Percentiles rank a stretch among this genome's conserved stretches.
Evolutionary conservation across 2,113 vertebrate genomes (phyloP).

Genomic region (Phalacrocorax carbo): DNA sequence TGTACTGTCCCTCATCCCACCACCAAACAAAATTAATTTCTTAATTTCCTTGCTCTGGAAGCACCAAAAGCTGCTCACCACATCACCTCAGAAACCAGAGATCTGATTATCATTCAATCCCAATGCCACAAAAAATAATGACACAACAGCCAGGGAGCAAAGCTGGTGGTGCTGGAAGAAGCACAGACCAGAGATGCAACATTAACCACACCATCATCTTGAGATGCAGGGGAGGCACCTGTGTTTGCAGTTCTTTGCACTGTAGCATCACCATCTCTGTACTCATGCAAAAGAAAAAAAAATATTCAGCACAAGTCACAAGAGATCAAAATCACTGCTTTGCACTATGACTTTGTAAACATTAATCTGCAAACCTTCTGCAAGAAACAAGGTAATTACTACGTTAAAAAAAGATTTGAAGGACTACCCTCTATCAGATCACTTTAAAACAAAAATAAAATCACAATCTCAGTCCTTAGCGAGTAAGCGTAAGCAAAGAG

Average conservation of each 20-base stretch:
- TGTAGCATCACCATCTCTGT: neutral
- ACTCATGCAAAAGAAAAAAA: neutral
- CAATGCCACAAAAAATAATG: neutral
- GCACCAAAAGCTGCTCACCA: neutral
- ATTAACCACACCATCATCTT: neutral
- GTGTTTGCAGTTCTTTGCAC: neutral
- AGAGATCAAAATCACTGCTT: neutral
- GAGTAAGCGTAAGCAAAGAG: neutral
- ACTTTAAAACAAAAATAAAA: neutral
- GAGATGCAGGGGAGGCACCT: neutral
- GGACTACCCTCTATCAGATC: neutral
- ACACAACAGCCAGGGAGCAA: neutral
- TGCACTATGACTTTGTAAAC: neutral
- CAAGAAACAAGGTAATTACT: neutral
- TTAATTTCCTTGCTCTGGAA: neutral
- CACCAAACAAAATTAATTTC: neutral
- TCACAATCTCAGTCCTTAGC: neutral
- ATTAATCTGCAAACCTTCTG: neutral
- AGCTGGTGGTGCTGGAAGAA: neutral
- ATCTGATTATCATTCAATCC: neutral
- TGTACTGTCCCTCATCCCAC: neutral
- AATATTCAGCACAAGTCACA: neutral
- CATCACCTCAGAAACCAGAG: neutral
- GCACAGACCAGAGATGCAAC: neutral
- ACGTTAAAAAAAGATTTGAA: neutral